A percentile compares a stretch with the other conserved stretches of the same genome.
Conservation (phyloP, 2,113 vertebrate genomes). For the Zingel zingel region DNA sequence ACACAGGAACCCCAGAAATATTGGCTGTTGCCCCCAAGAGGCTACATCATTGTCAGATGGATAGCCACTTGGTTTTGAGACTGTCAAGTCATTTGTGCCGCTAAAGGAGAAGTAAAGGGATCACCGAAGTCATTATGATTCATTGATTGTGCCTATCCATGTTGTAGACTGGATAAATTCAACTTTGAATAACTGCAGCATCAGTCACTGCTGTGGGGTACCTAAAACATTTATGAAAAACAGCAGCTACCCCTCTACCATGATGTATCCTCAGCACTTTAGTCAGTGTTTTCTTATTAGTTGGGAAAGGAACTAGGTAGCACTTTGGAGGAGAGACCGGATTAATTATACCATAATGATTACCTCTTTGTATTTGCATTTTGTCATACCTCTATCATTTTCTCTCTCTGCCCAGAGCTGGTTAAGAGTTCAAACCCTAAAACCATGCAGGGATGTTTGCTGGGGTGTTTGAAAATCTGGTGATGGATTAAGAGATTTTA, state of each 20-base stretch:
- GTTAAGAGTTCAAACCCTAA: constrained; percentile 56
- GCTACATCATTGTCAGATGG: no score
- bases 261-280: constrained; percentile 18
- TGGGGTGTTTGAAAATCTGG: constrained; percentile 67
- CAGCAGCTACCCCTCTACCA: neutral
- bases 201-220: neutral
- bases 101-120: no score
- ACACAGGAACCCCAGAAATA: no score
- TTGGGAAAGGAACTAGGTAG: constrained; percentile 7
- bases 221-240: constrained; percentile 27
- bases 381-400: constrained; percentile 54
- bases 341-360: constrained; percentile 26
- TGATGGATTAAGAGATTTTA: constrained; percentile 76
- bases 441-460: constrained; percentile 44
- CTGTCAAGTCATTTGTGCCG: no score
- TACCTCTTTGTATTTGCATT: constrained; percentile 38
- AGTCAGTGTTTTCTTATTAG: constrained; percentile 30
- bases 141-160: neutral
- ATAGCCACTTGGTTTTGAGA: no score
- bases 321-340: neutral
- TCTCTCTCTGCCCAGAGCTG: constrained; percentile 34
- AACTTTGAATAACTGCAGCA: no score
- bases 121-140: no score
- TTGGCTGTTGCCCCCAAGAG: no score
- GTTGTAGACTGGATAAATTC: neutral